Evolutionary conservation across 2,113 vertebrate genomes (phyloP), one percentile per base, ranked within the genome.

Genomic region (Nansenia antarctica): DNA sequence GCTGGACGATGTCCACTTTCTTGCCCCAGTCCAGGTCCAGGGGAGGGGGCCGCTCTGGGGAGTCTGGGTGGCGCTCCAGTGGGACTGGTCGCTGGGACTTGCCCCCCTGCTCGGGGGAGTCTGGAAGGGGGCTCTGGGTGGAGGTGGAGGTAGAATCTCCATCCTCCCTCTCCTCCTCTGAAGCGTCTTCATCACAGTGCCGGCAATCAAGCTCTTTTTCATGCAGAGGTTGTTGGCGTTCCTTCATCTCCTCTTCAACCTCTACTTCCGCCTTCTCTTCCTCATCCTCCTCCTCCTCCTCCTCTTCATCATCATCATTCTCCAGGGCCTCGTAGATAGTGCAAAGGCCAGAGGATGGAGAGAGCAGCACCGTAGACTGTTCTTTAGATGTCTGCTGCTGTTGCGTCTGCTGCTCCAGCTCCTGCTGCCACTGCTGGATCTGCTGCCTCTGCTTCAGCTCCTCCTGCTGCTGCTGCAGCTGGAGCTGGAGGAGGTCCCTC

Each of bases 1-100:
- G 95, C 85, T 96, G 94, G 45, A 96, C 92, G 0, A 95, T 92
- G 35, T 93, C 93, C 1, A 92, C 92, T 58, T 94, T 95, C 74
- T 83, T 84, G 0, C 80, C 81, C 90, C 91, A 92, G 71, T 90
- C 93, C 83, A 89, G 85, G 66, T 87, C 92, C 32, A 91, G 89
- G 67, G 76, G 84, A 42, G 70, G 83, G 34, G 80, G 77, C 7
- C 34, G 61, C 29, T 82, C 82, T 0, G 87, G 29, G 29, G 53
- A 55, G 22, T 26, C 24, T 11, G 53, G 12, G 26, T n/a, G 3
- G 77, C 3, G 5, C 77, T 0, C 76, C 12, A 65, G 69, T n/a
- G 8, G 2, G 69, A 53, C 29, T 64, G 53, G 42, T 20, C 45
- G 5, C n/a, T n/a, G 15, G 45, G 45, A 20, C 45, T 49, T n/a